Conservation (phyloP, 2,113 vertebrate genomes). For the Labeo catla region DNA sequence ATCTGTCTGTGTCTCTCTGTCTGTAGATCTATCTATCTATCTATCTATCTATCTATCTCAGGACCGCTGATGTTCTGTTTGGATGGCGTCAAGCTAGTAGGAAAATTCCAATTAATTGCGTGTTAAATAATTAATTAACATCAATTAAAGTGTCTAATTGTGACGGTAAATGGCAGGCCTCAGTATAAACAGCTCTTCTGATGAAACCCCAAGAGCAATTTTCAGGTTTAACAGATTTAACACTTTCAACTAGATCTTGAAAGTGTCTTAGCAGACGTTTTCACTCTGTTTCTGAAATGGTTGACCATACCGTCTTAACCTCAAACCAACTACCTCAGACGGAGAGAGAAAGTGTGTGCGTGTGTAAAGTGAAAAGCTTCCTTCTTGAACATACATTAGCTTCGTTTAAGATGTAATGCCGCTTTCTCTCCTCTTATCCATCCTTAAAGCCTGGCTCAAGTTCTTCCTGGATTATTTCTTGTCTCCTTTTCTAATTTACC, state of each 20-base stretch:
- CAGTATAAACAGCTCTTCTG: not conserved
- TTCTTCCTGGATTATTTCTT: slow-evolving; percentile 37
- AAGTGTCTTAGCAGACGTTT: not conserved
- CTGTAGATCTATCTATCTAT: no score
- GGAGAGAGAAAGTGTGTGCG: no score
- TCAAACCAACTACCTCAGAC: not conserved
- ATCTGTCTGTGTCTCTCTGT: no score
- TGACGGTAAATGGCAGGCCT: not conserved
- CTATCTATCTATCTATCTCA: no score
- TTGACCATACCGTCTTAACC: not conserved
- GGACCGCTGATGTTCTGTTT: not conserved
- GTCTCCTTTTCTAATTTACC: slow-evolving; percentile 36
- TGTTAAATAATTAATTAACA: not conserved
- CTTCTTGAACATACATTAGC: not conserved
- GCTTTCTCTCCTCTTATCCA: slow-evolving; percentile 17
- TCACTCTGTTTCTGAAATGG: not conserved
- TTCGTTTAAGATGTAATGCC: not conserved
- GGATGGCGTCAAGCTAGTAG: not conserved
- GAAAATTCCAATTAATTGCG: not conserved
- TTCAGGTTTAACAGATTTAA: not conserved
- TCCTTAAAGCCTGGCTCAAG: not conserved
- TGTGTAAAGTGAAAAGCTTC: not conserved
- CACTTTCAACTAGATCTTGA: not conserved
- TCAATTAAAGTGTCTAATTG: not conserved
- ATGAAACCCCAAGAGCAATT: not conserved